Evolutionary conservation across 2,797 vertebrate genomes (phyloP), one percentile per base, ranked within the genome.

Genomic region (Tinamus major): DNA sequence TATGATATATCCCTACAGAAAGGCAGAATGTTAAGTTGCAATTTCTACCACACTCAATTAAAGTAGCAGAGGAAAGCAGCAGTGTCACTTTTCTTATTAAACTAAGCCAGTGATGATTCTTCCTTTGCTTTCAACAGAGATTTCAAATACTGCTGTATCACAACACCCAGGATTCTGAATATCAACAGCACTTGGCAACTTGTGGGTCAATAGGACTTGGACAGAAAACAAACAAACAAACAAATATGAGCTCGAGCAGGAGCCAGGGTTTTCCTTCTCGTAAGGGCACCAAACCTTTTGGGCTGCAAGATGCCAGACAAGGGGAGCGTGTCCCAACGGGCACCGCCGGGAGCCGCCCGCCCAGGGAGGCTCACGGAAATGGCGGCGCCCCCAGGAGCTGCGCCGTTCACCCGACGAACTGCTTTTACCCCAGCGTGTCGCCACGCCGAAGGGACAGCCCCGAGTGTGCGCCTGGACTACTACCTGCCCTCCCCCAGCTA

Each of bases 171-270:
- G 9, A 8, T 20, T 6, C 9, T 15, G 56, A 76, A 9, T 0
- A 44, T 8, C 8, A 10, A 42, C 6, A 39, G 26, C 6, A 6
- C 12, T 31, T 67, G 17, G 3, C 0, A 9, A 4, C 9, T 48
- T 26, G 1, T 0, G 3, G 1, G 0, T 13, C 21, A 20, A 0
- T 2, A 16, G 18, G 1, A 13, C 5, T 7, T 2, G 2, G 20
- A 59, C 14, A 3, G 8, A 11, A 2, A 11, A 1, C 1, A 1
- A 29, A n/a, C n/a, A n/a, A 35, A 18, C 39, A 42, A 4, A 4
- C 11, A 51, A 51, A 8, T n/a, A 11, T 0, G 17, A 16, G 16
- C 76, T 15, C 6, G 5, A 13, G 18, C 29, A 21, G 29, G 3
- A 24, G 11, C 20, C 46, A 17, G 10, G 23, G 46, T 4, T 7